Base-by-base conservation (phyloP, 2,888 invertebrate genomes). In the Drosophila diplacantha region DNA sequence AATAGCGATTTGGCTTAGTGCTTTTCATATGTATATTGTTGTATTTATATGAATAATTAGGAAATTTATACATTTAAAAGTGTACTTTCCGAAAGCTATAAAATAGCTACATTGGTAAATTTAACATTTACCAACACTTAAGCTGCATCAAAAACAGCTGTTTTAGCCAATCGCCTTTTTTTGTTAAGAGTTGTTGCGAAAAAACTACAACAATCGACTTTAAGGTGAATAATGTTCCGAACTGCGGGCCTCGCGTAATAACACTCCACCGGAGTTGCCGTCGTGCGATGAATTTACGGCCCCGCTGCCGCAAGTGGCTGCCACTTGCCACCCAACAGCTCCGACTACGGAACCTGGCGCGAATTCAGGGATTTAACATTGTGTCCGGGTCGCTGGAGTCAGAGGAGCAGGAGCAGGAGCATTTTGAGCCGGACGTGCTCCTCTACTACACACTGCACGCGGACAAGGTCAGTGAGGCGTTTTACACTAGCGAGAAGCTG, bases 281-380 rank as follows among this genome's bases (percentile, higher is more conserved):
- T 34, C 34, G 37, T 43, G 66, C 50, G 49, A 86, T 85, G 86
- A 75, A 81, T 68, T 73, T 85, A 59, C 81, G 85, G 11, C 85
- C 86, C 43, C 79, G 85, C 24, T 86, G 83, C 60, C 75, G 83
- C 34, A 79, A 81, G 52, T 86, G 86, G 86, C 66, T 86, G 66
- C 95, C 95, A 49, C 89, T 96, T 68, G 92, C 93, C 46, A 94
- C 95, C 18, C 96, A 96, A 87, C 96, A 96, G 90, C 90, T 94
- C 72, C 91, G 96, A 54, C 89, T 96, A 46, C 90, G 96, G 72
- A 95, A 93, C 88, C 90, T 96, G 62, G 91, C 93, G 81, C 94
- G 94, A 90, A 92, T 96, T 73, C 90, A 92, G 73, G 92, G 91
- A 65, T 90, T 92, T 79, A 93, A 93, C 87, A 88, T 92, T 54